Percentiles rank a stretch among this genome's conserved stretches.
These are phyloP conservation scores for Autographa gamma DNA, from an alignment of 2,888 invertebrate genomes.

Conservation along the genomic window DNA sequence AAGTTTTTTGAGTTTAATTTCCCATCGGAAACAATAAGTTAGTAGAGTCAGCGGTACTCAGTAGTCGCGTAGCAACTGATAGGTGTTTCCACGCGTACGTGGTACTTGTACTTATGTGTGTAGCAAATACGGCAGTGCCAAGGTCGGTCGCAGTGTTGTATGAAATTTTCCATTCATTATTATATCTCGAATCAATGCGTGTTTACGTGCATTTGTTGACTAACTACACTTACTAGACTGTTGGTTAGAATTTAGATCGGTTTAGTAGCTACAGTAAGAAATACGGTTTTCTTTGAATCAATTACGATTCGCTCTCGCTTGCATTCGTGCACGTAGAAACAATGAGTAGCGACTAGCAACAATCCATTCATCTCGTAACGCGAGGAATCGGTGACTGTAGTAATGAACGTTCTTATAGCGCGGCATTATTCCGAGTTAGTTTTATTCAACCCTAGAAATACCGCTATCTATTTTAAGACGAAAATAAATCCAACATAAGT, in stretches of 20 bases:
- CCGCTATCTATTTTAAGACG: neutral
- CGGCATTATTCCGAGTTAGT: neutral
- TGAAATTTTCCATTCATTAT: conserved; percentile 41
- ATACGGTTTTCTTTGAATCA: neutral
- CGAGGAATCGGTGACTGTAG: neutral
- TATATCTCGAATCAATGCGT: conserved; percentile 10
- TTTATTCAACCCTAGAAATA: neutral
- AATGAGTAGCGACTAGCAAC: neutral
- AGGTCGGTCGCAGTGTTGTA: conserved; percentile 24
- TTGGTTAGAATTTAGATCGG: neutral
- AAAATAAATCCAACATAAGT: neutral
- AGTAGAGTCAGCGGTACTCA: neutral
- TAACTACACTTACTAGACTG: neutral
- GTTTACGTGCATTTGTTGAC: conserved; percentile 7
- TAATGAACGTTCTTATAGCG: neutral
- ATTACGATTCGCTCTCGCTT: neutral
- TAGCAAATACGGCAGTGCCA: conserved; percentile 37
- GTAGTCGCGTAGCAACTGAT: conserved; percentile 13
- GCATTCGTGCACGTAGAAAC: neutral
- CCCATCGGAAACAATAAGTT: neutral
- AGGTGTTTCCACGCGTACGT: conserved; percentile 15
- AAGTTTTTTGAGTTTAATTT: neutral
- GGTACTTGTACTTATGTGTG: conserved; percentile 17
- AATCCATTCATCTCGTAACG: neutral
- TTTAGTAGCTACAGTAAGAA: neutral